Conservation (phyloP, 2,888 invertebrate genomes). For the Anodontia alba region DNA sequence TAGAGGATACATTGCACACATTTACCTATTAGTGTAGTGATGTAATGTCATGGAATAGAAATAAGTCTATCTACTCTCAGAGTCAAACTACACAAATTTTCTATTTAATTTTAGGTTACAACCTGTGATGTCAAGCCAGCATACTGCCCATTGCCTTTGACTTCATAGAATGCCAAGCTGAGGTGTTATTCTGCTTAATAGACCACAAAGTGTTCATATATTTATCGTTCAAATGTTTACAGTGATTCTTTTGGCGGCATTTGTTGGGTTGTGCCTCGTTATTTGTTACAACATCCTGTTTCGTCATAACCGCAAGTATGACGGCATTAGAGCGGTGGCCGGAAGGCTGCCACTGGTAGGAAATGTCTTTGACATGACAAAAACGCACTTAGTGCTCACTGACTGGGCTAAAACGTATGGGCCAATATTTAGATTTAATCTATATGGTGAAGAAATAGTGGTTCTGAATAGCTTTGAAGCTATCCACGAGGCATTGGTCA, state of each 20-base stretch:
- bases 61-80: too few relatives aligned
- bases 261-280: background rate
- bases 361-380: conserved; percentile 64
- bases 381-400: conserved; percentile 69
- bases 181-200: too few relatives aligned
- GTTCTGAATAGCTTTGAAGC: conserved; percentile 75
- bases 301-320: conserved; percentile 23
- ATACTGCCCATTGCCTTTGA: too few relatives aligned
- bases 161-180: too few relatives aligned
- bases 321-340: conserved; percentile 62
- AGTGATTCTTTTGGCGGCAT: background rate
- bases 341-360: conserved; percentile 70
- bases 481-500: conserved; percentile 74
- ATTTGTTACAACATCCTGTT: background rate
- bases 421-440: conserved; percentile 69
- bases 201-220: too few relatives aligned
- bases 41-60: too few relatives aligned
- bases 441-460: conserved; percentile 74
- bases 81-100: too few relatives aligned
- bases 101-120: too few relatives aligned
- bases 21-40: too few relatives aligned
- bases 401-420: conserved; percentile 72
- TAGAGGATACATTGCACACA: too few relatives aligned
- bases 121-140: too few relatives aligned
- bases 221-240: background rate